Percentiles rank a stretch among this genome's conserved stretches.
These are phyloP conservation scores for Prionace glauca DNA, from an alignment of 2,797 vertebrate genomes.

Conservation along the genomic window DNA sequence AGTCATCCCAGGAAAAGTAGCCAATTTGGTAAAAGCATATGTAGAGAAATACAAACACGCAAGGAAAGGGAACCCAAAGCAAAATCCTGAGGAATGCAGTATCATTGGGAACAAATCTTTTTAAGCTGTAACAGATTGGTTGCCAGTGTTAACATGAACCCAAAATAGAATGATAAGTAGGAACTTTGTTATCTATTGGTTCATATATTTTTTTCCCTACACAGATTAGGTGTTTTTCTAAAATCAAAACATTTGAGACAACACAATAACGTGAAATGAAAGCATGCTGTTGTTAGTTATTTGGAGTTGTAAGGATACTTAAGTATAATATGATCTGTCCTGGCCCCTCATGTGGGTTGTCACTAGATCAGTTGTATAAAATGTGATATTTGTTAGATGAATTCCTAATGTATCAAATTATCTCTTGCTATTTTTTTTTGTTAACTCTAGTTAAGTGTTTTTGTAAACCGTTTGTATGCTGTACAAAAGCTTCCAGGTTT, in stretches of 20 bases:
- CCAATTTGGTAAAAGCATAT: conserved; percentile 91
- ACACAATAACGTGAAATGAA: conserved; percentile 24
- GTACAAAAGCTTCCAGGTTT: conserved; percentile 57
- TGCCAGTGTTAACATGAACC: conserved; percentile 32
- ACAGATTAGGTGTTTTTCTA: conserved; percentile 22
- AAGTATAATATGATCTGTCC: neutral
- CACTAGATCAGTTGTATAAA: conserved; percentile 33
- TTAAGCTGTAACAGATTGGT: conserved; percentile 19
- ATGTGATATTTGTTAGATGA: conserved; percentile 40
- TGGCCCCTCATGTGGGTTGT: conserved; percentile 9
- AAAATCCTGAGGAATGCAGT: conserved; percentile 29
- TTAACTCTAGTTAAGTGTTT: conserved; percentile 58
- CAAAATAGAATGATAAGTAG: conserved; percentile 28
- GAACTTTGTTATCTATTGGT: conserved; percentile 33
- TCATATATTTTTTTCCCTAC: conserved; percentile 15
- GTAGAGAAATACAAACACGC: conserved; percentile 95
- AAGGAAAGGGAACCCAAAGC: conserved; percentile 60
- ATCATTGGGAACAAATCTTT: conserved; percentile 33
- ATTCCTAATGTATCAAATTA: conserved; percentile 47
- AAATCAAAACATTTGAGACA: conserved; percentile 24
- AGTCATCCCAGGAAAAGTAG: conserved; percentile 91
- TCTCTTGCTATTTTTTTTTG: conserved; percentile 54
- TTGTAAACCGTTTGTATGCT: conserved; percentile 63
- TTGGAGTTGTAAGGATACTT: conserved; percentile 33
- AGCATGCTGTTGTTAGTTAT: conserved; percentile 32